Conservation (phyloP, 92 coral and sea anemone species). For the Actinernus sp. region DNA sequence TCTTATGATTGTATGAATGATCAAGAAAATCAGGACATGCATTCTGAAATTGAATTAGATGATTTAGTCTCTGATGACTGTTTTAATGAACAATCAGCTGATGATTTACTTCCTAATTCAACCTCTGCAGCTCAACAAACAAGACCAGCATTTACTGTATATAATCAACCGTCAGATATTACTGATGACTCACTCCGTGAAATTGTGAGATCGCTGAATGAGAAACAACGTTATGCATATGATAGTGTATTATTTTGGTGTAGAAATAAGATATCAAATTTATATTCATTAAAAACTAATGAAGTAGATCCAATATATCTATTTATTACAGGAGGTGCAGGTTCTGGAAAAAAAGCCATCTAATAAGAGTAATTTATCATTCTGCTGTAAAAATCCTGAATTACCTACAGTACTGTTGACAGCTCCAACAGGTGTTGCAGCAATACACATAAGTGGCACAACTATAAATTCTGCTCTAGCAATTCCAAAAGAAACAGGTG, state of each 20-base stretch:
- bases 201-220: conserved; percentile 63
- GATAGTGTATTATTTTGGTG: conserved; percentile 57
- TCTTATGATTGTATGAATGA: conserved; percentile 70
- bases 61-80: conserved; percentile 19
- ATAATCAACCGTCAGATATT: conserved; percentile 67
- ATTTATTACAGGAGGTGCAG: conserved; percentile 50
- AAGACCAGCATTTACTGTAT: conserved; percentile 10
- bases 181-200: conserved; percentile 62
- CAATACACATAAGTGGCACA: conserved; percentile 65
- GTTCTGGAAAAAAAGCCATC: conserved; percentile 54
- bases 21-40: conserved; percentile 51
- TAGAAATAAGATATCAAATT: conserved; percentile 35
- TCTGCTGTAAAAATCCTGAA: conserved; percentile 64
- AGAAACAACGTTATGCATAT: conserved; percentile 46
- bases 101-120: conserved; percentile 37
- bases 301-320: conserved; percentile 43
- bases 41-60: conserved; percentile 37
- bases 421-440: conserved; percentile 76
- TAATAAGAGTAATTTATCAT: conserved; percentile 63
- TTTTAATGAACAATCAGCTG: conserved; percentile 61
- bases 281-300: conserved; percentile 1
- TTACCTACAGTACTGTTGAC: conserved; percentile 63
- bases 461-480: conserved; percentile 66
- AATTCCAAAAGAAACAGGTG: conserved; percentile 56
- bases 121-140: conserved; percentile 9